These are phyloP conservation scores for Oreotrochilus melanogaster DNA, from an alignment of 2,113 vertebrate species.

Conservation along the genomic window DNA sequence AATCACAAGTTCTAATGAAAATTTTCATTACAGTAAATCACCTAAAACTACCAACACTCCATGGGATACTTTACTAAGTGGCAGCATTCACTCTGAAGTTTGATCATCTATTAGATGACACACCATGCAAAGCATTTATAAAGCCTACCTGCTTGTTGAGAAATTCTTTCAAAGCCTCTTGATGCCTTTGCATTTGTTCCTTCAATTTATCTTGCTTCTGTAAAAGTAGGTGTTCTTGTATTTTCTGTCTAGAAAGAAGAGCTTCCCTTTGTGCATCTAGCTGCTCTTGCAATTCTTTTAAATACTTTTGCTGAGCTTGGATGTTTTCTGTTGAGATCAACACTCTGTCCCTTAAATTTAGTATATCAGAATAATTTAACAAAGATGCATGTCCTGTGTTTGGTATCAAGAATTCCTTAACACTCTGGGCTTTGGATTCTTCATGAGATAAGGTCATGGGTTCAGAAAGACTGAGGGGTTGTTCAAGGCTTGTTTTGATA, in stretches of 20 bases:
- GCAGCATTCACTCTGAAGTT: neutral
- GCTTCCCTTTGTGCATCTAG: constrained; percentile 72
- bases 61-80: neutral
- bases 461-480: neutral
- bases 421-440: neutral
- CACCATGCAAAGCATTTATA: neutral
- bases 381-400: neutral
- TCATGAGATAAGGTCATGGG: neutral
- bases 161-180: constrained; percentile 72
- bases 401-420: neutral
- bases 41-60: neutral
- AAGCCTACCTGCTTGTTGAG: constrained; percentile 78
- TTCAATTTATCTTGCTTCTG: constrained; percentile 71
- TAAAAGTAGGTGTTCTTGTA: constrained; percentile 72
- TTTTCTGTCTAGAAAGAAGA: constrained; percentile 70
- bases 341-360: constrained; percentile 33
- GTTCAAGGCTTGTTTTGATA: neutral
- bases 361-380: constrained; percentile 40
- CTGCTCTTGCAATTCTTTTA: constrained; percentile 72
- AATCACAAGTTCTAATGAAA: neutral
- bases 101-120: neutral
- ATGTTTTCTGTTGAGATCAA: constrained; percentile 57
- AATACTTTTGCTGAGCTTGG: constrained; percentile 70
- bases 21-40: neutral
- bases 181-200: constrained; percentile 73